Percentiles rank a stretch among this genome's conserved stretches.
phyloP scores from a whole-genome alignment of 1,140 invertebrate genomes.

The Teleogryllus occipitalis region DNA sequence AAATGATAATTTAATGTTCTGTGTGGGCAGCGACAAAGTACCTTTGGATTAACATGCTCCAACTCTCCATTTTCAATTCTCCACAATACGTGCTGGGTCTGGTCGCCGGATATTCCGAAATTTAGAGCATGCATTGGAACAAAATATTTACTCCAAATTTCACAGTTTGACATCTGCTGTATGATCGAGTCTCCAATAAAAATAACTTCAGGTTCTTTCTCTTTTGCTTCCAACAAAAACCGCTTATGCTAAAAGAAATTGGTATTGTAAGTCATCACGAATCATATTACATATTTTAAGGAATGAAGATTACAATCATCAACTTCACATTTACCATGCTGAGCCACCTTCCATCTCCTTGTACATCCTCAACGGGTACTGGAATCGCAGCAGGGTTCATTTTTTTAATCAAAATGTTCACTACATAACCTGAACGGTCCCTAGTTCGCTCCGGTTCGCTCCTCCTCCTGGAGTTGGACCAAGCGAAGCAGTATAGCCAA shows the following conservation, averaged over 20 bases:
- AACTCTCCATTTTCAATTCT: slow-evolving; percentile 79
- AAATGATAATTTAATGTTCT: neutral
- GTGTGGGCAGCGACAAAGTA: slow-evolving; percentile 32
- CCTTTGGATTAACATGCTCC: slow-evolving; percentile 79
- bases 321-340: slow-evolving; percentile 45
- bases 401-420: neutral
- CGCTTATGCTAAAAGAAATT: slow-evolving; percentile 61
- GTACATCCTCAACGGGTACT: slow-evolving; percentile 49
- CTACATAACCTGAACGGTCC: neutral
- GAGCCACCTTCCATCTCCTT: slow-evolving; percentile 58
- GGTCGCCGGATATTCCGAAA: slow-evolving; percentile 82
- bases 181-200: slow-evolving; percentile 83
- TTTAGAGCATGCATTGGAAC: slow-evolving; percentile 80
- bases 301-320: neutral
- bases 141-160: slow-evolving; percentile 79
- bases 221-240: slow-evolving; percentile 69
- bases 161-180: slow-evolving; percentile 63
- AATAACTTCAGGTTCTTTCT: slow-evolving; percentile 83
- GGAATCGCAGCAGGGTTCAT: slow-evolving; percentile 46
- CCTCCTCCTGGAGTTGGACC: no score
- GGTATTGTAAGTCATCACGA: neutral
- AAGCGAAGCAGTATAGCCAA: no score
- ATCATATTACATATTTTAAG: neutral
- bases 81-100: slow-evolving; percentile 83
- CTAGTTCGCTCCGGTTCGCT: no score